These are phyloP conservation scores for Zaprionus nigranus DNA, from an alignment of 1,140 invertebrate species.

Conservation along the genomic window DNA sequence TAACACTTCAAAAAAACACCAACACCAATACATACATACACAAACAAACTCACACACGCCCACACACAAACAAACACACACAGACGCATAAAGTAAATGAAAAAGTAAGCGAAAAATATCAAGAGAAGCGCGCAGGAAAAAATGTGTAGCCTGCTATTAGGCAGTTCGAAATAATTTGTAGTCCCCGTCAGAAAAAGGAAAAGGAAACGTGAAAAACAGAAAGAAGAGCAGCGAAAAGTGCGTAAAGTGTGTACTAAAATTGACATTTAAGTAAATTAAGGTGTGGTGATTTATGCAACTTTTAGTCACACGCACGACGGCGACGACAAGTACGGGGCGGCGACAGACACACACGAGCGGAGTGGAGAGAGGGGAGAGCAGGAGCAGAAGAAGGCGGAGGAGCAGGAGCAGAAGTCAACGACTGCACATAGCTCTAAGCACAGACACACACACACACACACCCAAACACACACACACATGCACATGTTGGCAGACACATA, in stretches of 20 bases:
- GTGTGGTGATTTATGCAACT: conserved; percentile 84
- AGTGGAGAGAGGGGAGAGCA: background rate
- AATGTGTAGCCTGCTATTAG: conserved; percentile 52
- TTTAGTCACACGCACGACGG: conserved; percentile 52
- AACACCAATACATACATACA: conserved; percentile 11
- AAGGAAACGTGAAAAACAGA: conserved; percentile 9
- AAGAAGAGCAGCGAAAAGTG: conserved; percentile 4
- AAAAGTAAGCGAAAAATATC: conserved; percentile 40
- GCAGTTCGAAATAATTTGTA: conserved; percentile 22
- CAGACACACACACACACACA: conserved; percentile 44
- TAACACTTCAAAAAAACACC: conserved; percentile 37
- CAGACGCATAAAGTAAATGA: conserved; percentile 9
- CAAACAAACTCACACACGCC: conserved; percentile 23
- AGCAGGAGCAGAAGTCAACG: conserved; percentile 28
- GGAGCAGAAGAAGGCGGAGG: conserved; percentile 10
- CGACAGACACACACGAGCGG: conserved; percentile 19
- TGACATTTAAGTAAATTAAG: conserved; percentile 81
- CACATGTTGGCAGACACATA: conserved; percentile 4
- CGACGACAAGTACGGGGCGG: conserved; percentile 6
- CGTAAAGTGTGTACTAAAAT: conserved; percentile 26
- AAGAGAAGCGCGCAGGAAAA: conserved; percentile 34
- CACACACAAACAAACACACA: background rate
- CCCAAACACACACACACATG: conserved; percentile 14
- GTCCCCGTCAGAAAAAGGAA: background rate
- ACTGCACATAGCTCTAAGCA: conserved; percentile 68